A percentile compares a stretch with the other conserved stretches of the same genome.
phyloP scores from a whole-genome alignment of 2,888 invertebrate species.

The Peribatodes rhomboidaria region DNA sequence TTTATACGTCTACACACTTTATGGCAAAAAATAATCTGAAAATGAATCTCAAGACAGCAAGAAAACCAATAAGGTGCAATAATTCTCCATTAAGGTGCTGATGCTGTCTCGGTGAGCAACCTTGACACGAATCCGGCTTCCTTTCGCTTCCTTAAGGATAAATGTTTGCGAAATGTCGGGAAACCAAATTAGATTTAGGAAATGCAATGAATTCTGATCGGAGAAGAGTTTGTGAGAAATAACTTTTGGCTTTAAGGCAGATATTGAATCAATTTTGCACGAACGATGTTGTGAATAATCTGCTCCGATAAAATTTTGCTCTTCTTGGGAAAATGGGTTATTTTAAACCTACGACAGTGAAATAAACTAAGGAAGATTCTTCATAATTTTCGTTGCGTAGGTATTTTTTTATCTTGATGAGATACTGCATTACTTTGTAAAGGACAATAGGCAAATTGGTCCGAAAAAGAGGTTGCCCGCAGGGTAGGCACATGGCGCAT shows the following conservation, averaged over 20 bases:
- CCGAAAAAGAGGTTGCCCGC: no score
- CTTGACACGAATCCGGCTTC: conserved; percentile 33
- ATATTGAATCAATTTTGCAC: conserved; percentile 22
- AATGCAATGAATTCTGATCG: conserved; percentile 36
- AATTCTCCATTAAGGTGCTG: conserved; percentile 18
- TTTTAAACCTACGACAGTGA: no score
- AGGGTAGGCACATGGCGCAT: no score
- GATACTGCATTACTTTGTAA: no score
- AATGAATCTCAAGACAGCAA: conserved; percentile 1
- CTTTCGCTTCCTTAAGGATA: conserved; percentile 36
- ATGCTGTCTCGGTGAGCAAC: conserved; percentile 14
- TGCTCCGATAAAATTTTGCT: not conserved
- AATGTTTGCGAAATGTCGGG: conserved; percentile 27
- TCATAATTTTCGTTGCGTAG: no score
- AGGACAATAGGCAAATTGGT: no score
- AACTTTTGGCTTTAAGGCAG: conserved; percentile 13
- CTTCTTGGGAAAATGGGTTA: not conserved
- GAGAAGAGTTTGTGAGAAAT: conserved; percentile 10
- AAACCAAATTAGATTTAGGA: conserved; percentile 22
- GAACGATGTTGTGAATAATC: not conserved
- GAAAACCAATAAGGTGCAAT: conserved; percentile 12
- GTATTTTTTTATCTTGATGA: no score
- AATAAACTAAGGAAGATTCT: no score
- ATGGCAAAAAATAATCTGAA: conserved; percentile 1
- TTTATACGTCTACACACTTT: no score